A percentile compares a stretch with the other conserved stretches of the same genome.
phyloP scores from a whole-genome alignment of 2,113 vertebrate species.

The Glaucidium brasilianum region DNA sequence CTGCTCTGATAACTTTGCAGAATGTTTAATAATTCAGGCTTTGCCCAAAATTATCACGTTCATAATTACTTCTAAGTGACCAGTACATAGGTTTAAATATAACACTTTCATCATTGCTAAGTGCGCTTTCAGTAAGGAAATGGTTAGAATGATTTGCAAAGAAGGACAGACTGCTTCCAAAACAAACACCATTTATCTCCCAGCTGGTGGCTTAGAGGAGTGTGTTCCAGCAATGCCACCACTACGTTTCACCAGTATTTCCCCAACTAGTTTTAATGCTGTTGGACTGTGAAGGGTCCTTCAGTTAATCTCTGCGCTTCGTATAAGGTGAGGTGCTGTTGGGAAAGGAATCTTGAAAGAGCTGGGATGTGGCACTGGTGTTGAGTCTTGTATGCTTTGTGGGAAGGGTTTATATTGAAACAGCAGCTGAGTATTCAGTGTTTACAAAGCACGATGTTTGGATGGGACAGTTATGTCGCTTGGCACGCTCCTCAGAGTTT shows the following conservation, averaged over 20 bases:
- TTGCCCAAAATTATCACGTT: neutral
- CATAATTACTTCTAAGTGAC: neutral
- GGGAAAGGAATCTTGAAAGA: neutral
- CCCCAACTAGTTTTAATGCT: neutral
- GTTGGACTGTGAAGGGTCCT: neutral
- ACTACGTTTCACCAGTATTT: rapidly evolving
- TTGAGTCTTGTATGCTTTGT: neutral
- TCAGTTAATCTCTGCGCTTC: neutral
- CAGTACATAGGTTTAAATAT: neutral
- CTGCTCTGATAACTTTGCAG: neutral
- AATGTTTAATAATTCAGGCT: neutral
- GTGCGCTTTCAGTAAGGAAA: neutral
- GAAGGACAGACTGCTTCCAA: neutral
- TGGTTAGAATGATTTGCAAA: neutral
- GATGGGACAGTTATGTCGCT: neutral
- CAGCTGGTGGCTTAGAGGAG: neutral
- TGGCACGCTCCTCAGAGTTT: neutral
- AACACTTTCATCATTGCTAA: neutral
- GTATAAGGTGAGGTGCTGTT: neutral
- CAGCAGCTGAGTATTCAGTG: neutral
- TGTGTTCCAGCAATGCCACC: neutral
- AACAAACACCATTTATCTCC: neutral
- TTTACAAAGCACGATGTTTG: neutral
- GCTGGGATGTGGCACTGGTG: neutral
- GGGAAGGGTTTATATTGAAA: neutral